Conservation (phyloP, 2,113 vertebrate species). For the human region DNA sequence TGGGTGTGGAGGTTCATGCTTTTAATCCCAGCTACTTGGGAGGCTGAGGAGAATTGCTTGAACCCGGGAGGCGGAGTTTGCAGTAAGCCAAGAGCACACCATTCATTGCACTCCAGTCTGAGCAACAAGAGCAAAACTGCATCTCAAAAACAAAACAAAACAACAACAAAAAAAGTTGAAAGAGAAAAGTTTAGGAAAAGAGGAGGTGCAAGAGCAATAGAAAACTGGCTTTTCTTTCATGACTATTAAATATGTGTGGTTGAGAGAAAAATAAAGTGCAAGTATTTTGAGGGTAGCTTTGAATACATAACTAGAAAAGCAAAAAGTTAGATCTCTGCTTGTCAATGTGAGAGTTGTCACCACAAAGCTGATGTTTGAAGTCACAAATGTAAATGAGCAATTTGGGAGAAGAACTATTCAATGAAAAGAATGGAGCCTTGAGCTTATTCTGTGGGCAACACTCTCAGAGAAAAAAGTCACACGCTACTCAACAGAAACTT, state of each 20-base stretch:
- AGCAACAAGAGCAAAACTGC: too few relatives aligned
- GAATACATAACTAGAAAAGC: neutral
- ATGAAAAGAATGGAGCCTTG: neutral
- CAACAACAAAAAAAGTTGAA: too few relatives aligned
- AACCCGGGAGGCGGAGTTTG: too few relatives aligned
- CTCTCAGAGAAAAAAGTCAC: neutral
- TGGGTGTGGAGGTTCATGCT: too few relatives aligned
- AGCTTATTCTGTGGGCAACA: too few relatives aligned
- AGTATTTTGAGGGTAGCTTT: neutral
- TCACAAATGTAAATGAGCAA: neutral
- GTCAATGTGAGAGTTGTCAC: neutral
- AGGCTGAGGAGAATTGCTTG: too few relatives aligned
- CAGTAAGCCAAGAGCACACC: too few relatives aligned
- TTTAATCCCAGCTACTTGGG: too few relatives aligned
- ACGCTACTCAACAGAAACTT: neutral
- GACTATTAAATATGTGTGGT: neutral
- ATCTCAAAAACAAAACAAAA: too few relatives aligned
- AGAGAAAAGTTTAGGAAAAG: neutral
- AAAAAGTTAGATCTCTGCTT: neutral
- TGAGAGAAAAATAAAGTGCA: neutral
- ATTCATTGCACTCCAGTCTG: too few relatives aligned
- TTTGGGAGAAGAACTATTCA: neutral
- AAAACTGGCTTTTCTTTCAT: neutral
- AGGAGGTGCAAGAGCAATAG: accelerated
- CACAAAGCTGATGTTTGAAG: neutral